Evolutionary conservation across 2,113 vertebrate species (phyloP).

Genomic region (Melanocharis versteri): DNA sequence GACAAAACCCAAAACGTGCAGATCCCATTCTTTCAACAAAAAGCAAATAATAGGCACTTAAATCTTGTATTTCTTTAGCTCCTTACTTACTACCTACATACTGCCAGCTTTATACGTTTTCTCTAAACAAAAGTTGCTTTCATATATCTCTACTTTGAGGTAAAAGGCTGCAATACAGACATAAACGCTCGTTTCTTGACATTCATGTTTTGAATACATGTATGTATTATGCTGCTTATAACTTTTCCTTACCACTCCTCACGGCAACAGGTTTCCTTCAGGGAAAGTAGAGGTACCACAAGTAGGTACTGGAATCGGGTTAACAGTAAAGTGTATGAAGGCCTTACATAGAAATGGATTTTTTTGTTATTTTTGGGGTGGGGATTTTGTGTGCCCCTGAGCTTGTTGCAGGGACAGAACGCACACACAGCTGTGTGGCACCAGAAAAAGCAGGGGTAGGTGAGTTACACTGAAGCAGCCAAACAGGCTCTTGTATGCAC

Average conservation of each 20-base stretch:
- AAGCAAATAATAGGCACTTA: neutral
- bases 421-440: neutral
- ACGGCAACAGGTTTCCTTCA: neutral
- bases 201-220: neutral
- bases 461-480: rapidly evolving
- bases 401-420: neutral
- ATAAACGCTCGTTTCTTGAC: neutral
- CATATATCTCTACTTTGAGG: neutral
- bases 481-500: neutral
- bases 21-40: neutral
- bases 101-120: neutral
- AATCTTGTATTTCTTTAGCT: neutral
- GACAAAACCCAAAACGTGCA: neutral
- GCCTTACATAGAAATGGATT: neutral
- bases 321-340: neutral
- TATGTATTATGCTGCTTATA: neutral
- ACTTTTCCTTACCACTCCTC: neutral
- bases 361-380: neutral
- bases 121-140: neutral
- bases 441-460: neutral
- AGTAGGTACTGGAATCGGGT: neutral
- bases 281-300: neutral
- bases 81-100: neutral
- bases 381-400: neutral
- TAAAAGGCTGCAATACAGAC: neutral